These are phyloP conservation scores for Cephus runcator DNA, from an alignment of 2,888 invertebrate genomes.

Conservation along the genomic window DNA sequence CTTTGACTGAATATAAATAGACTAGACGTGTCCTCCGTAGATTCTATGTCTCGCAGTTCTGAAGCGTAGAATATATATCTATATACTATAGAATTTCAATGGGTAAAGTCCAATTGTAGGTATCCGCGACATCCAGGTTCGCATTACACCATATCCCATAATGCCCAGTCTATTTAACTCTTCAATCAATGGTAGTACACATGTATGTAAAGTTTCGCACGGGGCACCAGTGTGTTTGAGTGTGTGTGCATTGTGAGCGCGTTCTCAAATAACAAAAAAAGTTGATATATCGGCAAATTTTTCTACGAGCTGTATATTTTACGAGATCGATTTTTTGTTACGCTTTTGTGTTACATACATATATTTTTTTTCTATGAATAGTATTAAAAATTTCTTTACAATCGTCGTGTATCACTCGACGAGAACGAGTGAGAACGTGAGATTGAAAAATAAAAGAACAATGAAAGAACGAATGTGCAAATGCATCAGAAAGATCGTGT, in stretches of 20 bases:
- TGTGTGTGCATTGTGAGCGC: not conserved
- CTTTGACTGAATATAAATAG: too few relatives aligned
- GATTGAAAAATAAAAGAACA: not conserved
- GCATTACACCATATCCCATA: too few relatives aligned
- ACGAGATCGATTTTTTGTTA: constrained; percentile 24
- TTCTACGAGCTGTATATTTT: constrained; percentile 46
- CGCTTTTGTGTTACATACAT: not conserved
- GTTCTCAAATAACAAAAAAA: not conserved
- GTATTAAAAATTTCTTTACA: constrained; percentile 28
- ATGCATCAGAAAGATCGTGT: not conserved
- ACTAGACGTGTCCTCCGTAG: too few relatives aligned
- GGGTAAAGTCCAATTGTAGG: too few relatives aligned
- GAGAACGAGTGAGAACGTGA: constrained; percentile 7
- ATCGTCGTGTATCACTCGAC: constrained; percentile 15
- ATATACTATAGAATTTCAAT: too few relatives aligned
- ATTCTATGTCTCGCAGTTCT: too few relatives aligned
- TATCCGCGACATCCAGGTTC: too few relatives aligned
- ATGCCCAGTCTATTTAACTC: too few relatives aligned
- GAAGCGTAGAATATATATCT: not conserved
- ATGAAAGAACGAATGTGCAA: not conserved
- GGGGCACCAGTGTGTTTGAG: constrained; percentile 30
- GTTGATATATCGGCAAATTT: constrained; percentile 28
- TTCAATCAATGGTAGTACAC: not conserved
- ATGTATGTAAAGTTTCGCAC: not conserved
- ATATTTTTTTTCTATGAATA: constrained; percentile 20